Base-by-base conservation (phyloP, 2,888 invertebrate genomes). In the Zelleria hepariella region DNA sequence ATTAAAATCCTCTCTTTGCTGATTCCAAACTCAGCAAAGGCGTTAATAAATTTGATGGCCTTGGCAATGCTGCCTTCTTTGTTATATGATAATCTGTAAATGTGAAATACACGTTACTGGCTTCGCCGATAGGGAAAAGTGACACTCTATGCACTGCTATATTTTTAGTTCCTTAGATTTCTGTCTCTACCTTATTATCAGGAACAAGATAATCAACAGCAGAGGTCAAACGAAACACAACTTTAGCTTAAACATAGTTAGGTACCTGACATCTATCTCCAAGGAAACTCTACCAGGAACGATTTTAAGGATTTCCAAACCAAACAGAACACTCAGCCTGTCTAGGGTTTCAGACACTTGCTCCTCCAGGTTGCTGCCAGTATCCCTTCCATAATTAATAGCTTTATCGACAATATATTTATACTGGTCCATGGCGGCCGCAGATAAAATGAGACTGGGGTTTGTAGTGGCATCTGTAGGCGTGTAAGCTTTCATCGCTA, bases 391-490 rank as follows among this genome's bases (percentile, higher is more conserved):
- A 90, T 96, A 96, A 65, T 93, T 92, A 23, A 98, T 93, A 58
- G 99, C 99, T 77, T 97, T 94, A 65, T 96, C 93, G 60, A 99
- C 93, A 58, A 99, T 88, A 66, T 93, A 91, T 73, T 95, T 93
- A 82, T 99, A 99, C 73, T 97, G 96, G n/a, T 96, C 94, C 92
- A 98, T 95, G 69, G 92, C 94, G 26, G 99, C 95, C 1, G 99
- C 99, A 58, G 96, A 95, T 68, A 99, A 89, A 67, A 99, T 98
- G 58, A 99, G 90, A 5, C 99, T 98, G 4, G 99, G 99, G 83
- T 99, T 99, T 58, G 99, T 99, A 2, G 99, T 99, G 47, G 99
- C 99, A 93, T 99, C 99, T 0, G 98, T 98, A 2, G 99, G 99
- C 81, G 97, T 96, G 84, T 97, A 99, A 68, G 95, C 93, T 81